A percentile compares a stretch with the other conserved stretches of the same genome.
phyloP scores from a whole-genome alignment of 2,113 vertebrate genomes.

The Herpailurus yagouaroundi region DNA sequence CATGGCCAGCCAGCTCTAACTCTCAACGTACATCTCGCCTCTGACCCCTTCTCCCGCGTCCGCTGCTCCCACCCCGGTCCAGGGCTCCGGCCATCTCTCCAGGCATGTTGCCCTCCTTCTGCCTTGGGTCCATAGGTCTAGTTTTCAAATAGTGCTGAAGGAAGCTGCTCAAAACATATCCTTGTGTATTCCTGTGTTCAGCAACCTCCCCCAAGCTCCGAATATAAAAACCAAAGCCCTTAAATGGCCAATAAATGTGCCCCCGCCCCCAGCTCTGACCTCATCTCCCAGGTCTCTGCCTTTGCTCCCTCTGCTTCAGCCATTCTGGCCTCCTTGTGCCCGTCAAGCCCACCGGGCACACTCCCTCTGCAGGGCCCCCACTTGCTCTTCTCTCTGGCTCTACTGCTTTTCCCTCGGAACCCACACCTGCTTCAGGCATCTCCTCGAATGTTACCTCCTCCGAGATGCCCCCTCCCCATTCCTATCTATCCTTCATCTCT shows the following conservation, averaged over 20 bases:
- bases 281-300: neutral
- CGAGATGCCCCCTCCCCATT: neutral
- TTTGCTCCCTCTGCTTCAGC: neutral
- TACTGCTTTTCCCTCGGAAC: neutral
- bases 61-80: too few species aligned
- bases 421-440: neutral
- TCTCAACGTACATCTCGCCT: rapidly evolving
- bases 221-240: neutral
- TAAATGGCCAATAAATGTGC: neutral
- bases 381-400: neutral
- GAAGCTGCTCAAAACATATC: neutral
- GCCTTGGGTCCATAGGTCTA: neutral
- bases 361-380: neutral
- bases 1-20: neutral
- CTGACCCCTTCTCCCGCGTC: neutral
- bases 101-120: neutral
- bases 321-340: neutral
- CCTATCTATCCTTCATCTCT: neutral
- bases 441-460: neutral
- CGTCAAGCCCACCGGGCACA: neutral
- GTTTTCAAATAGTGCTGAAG: neutral
- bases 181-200: too few species aligned
- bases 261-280: neutral
- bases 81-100: neutral
- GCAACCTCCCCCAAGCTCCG: neutral